Evolutionary conservation across 2,888 invertebrate genomes (phyloP), one percentile per base, ranked within the genome.

Genomic region (Eristalis tenax): DNA sequence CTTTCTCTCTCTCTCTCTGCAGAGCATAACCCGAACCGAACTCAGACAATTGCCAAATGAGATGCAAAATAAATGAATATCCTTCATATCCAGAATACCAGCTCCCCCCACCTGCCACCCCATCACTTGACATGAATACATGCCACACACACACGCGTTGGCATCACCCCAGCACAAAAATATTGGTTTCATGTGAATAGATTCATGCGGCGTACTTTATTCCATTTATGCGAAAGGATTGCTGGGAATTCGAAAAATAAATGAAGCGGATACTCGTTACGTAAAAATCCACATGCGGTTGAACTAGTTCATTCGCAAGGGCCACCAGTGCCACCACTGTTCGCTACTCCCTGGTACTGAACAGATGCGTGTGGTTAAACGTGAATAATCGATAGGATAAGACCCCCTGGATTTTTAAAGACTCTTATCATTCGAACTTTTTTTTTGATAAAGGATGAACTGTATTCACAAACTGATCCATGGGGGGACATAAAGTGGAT

Each of bases 61-160:
- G 78, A 78, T 78, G 78, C 28, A 57, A 71, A 78, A 71, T 65
- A 40, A 23, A 78, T 71, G 65, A 71, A 57, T 40, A 59, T 71
- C 70, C 57, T 64, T 40, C 22, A 64, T 50, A 50, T 63, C 68
- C 59, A 59, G 66, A 13, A 43, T 26, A 38, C 57, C 35, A 40
- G 10, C 15, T 61, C 32, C 22, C 38, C 11, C 18, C 38, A 11
- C 40, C 1, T 15, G 5, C 0, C n/a, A 4, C 43, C 18, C 43
- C 5, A 38, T n/a, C 65, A 65, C 64, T 78, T 57, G 57, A 78
- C 68, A 50, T 50, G 63, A 77, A 77, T 69, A 23, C 23, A 43
- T 5, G 38, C 50, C 18, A n/a, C 50, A n/a, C 50, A n/a, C 18
- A 8, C 8, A 6, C 8, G 18, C 50, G 32, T 6, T 50, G 18